Conservation (phyloP, 92 coral and sea anemone genomes). For the Siderastrea siderea region DNA sequence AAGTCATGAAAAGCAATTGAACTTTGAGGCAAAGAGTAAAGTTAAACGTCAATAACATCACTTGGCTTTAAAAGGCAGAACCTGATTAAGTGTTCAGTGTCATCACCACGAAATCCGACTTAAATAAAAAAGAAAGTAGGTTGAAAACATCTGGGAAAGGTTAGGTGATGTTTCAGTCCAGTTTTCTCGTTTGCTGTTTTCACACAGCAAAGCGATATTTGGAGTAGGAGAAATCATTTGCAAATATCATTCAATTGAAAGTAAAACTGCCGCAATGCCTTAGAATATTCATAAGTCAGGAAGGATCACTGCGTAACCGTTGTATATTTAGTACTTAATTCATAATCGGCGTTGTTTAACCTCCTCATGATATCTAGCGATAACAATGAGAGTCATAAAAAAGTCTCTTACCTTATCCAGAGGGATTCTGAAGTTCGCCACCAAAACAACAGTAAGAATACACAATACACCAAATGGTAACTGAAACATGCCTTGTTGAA, state of each 20-base stretch:
- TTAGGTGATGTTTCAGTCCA: background rate
- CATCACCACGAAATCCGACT: too few species aligned
- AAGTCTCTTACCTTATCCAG: background rate
- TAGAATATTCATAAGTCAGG: background rate
- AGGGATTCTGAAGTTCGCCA: background rate
- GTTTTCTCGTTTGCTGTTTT: background rate
- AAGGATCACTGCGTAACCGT: too few species aligned
- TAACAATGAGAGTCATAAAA: background rate
- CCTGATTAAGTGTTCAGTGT: too few species aligned
- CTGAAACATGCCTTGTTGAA: constrained; percentile 18
- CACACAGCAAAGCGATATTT: background rate
- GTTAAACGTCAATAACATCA: too few species aligned
- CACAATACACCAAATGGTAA: constrained; percentile 10
- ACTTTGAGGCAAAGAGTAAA: background rate
- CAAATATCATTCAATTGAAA: background rate
- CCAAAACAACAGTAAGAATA: background rate
- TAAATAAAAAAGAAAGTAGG: too few species aligned
- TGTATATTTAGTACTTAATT: too few species aligned
- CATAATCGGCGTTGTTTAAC: too few species aligned
- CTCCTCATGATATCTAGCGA: too few species aligned
- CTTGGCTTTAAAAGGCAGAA: too few species aligned
- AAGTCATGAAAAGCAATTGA: background rate
- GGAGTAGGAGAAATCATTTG: too few species aligned
- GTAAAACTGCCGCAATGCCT: background rate
- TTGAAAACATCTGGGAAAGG: too few species aligned